Evolutionary conservation across 2,113 vertebrate genomes (phyloP), one percentile per base, ranked within the genome.

Genomic region (Brachypodius melanocephalos): DNA sequence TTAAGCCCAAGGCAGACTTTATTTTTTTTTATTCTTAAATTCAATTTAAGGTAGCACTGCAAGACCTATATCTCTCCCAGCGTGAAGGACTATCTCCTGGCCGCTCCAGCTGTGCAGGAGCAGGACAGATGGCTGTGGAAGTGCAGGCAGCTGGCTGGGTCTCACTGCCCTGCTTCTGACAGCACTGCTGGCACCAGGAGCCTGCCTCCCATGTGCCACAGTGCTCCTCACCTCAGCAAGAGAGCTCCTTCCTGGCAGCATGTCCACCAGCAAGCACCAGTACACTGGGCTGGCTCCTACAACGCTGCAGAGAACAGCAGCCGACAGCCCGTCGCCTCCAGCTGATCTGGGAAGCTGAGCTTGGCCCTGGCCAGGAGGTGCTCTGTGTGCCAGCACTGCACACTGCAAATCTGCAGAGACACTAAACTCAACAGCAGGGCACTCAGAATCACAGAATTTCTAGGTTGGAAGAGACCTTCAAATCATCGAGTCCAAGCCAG

Each of bases 1-100:
- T 42, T 82, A 88, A 89, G 85, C 58, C 89, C 42, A 48, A 82
- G 73, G 63, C 51, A 77, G 69, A 57, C 71, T 94, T 69, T 46
- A 29, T 55, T 75, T 87, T 87, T 71, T 86, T 28, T 9, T 6
- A 62, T 32, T 85, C 89, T 89, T 10, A 89, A 92, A 91, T 94
- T 59, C 32, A 89, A 85, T 88, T 95, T 96, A 88, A 96, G 94
- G 88, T 73, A 90, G 85, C 57, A 85, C 49, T 93, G 84, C 40
- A 82, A 84, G 57, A 87, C 51, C 51, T 48, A 5, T 63, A 69
- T 78, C 62, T 71, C 49, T 51, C 69, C 49, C 32, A 59, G 43
- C 0, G 3, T 40, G 48, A 14, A 88, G 34, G n/a, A 88, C 54
- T 79, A 81, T 72, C 43, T 93, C 61, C 34, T 4, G 4, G n/a